Percentiles rank a stretch among this genome's conserved stretches.
These are phyloP conservation scores for Rafetus swinhoei DNA, from an alignment of 2,113 vertebrate genomes.

Conservation along the genomic window DNA sequence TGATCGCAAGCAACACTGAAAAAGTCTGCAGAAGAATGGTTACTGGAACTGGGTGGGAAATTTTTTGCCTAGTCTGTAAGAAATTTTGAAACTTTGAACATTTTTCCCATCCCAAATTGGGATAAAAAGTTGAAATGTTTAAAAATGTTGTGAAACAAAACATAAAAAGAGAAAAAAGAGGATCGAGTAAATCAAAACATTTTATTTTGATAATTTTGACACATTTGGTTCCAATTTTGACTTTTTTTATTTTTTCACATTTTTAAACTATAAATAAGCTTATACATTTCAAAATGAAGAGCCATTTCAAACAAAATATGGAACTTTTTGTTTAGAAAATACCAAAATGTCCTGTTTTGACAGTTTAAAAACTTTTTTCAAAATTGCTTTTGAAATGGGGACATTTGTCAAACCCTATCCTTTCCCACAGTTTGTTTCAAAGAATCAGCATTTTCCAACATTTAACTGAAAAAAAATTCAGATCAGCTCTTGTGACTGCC, in stretches of 20 bases:
- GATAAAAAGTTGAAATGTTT: slow-evolving; percentile 16
- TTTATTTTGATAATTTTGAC: neutral
- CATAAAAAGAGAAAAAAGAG: neutral
- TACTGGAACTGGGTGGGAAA: neutral
- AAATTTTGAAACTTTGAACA: neutral
- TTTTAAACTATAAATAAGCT: neutral
- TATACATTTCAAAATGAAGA: slow-evolving; percentile 14
- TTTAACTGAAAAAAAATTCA: neutral
- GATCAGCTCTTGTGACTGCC: accelerated
- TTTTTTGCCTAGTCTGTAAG: accelerated
- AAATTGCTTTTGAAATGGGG: slow-evolving; percentile 1
- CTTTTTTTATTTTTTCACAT: neutral
- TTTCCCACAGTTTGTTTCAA: neutral
- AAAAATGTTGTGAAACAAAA: neutral
- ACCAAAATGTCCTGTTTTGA: slow-evolving; percentile 36
- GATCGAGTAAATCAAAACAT: neutral
- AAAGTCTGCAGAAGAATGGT: accelerated
- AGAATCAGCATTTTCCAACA: neutral
- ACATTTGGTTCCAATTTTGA: slow-evolving; percentile 13
- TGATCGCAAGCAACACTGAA: accelerated
- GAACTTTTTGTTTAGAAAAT: slow-evolving; percentile 18
- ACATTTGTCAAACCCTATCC: neutral
- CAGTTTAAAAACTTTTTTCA: slow-evolving; percentile 16
- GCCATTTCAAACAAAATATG: slow-evolving; percentile 29
- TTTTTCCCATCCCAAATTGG: slow-evolving; percentile 9